A percentile compares a stretch with the other conserved stretches of the same genome.
These are phyloP conservation scores for Oreocharis arfaki DNA, from an alignment of 2,113 vertebrate species.

Conservation along the genomic window DNA sequence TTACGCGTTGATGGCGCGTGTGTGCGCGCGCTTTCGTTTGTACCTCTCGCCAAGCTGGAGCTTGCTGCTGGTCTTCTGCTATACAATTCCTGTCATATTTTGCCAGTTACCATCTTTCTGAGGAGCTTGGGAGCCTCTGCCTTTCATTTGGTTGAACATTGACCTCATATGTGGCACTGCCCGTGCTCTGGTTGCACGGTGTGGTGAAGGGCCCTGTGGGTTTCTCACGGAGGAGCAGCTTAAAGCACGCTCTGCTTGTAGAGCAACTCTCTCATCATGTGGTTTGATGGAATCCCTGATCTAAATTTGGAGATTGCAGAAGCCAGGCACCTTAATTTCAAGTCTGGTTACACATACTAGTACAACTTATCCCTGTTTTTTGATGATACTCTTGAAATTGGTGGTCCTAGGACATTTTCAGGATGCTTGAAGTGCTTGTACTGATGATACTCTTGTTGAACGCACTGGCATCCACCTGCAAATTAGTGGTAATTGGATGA, in stretches of 20 bases:
- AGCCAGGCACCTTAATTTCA: not conserved
- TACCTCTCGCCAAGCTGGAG: not conserved
- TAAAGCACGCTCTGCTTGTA: not conserved
- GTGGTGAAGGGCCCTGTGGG: not conserved
- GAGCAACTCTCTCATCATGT: not conserved
- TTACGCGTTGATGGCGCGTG: accelerated
- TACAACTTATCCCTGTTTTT: not conserved
- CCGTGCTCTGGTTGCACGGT: accelerated
- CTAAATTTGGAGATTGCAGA: not conserved
- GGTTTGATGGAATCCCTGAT: not conserved
- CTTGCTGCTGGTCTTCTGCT: not conserved
- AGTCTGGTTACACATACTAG: not conserved
- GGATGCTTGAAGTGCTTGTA: not conserved
- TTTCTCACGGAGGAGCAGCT: not conserved
- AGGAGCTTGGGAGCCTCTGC: not conserved
- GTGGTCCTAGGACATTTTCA: not conserved
- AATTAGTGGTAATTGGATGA: not conserved
- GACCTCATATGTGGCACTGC: accelerated
- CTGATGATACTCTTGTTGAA: not conserved
- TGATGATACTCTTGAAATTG: not conserved
- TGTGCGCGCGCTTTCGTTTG: accelerated
- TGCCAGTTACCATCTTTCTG: accelerated
- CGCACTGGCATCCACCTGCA: not conserved
- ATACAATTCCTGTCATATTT: accelerated
- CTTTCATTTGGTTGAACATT: not conserved